Evolutionary conservation across 2,797 vertebrate genomes (phyloP).

Genomic region (Orestias chungarensis): DNA sequence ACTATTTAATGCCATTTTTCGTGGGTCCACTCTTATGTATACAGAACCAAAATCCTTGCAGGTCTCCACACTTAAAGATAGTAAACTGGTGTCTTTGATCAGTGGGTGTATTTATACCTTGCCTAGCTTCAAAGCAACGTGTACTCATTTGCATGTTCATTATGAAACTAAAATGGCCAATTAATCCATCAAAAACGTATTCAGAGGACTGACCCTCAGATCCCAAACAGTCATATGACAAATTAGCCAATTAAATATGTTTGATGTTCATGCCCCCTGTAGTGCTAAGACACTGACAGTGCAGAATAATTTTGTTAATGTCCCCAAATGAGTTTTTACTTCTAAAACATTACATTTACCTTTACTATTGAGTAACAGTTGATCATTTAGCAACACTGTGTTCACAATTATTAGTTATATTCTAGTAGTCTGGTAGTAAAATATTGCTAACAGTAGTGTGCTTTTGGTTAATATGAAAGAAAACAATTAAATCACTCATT

Average conservation of each 20-base stretch:
- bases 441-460: too few species aligned
- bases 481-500: too few species aligned
- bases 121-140: conserved; percentile 54
- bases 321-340: conserved; percentile 13
- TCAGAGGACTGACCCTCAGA: conserved; percentile 40
- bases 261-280: conserved; percentile 55
- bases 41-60: conserved; percentile 31
- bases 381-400: conserved; percentile 7
- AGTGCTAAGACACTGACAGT: conserved; percentile 32
- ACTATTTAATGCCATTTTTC: conserved; percentile 11
- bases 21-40: conserved; percentile 17
- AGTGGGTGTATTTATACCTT: conserved; percentile 61
- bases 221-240: conserved; percentile 70
- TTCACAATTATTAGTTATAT: too few species aligned
- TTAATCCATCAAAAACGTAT: conserved; percentile 69
- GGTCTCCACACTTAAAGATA: conserved; percentile 47
- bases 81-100: conserved; percentile 55
- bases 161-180: conserved; percentile 62
- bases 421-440: too few species aligned
- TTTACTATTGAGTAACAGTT: background rate
- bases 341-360: background rate
- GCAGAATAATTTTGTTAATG: conserved; percentile 30
- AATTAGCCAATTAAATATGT: conserved; percentile 72
- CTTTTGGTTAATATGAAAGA: too few species aligned
- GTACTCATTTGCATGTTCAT: conserved; percentile 69